Percentiles rank a stretch among this genome's conserved stretches.
Conservation (phyloP, 2,888 invertebrate genomes). For the Baronia brevicornis region DNA sequence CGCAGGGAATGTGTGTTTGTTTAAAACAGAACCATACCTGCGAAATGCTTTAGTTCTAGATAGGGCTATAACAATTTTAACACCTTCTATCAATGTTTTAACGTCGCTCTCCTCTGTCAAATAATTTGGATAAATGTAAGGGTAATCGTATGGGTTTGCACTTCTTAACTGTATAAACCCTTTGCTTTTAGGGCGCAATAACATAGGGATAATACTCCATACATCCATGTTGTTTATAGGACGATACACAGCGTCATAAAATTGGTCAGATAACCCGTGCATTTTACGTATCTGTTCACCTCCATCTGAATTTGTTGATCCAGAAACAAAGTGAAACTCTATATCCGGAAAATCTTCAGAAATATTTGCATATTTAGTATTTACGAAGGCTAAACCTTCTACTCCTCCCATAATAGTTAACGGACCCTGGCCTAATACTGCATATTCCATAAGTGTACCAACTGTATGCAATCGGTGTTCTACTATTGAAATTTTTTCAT, state of each 20-base stretch:
- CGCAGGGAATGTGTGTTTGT: slow-evolving; percentile 84
- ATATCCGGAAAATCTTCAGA: slow-evolving; percentile 91
- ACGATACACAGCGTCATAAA: slow-evolving; percentile 84
- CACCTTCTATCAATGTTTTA: slow-evolving; percentile 87
- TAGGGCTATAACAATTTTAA: slow-evolving; percentile 87
- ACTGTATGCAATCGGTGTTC: slow-evolving; percentile 86
- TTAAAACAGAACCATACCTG: slow-evolving; percentile 81
- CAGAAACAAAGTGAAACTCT: slow-evolving; percentile 91
- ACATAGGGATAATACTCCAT: slow-evolving; percentile 89
- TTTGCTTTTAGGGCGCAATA: slow-evolving; percentile 87
- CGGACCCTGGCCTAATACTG: slow-evolving; percentile 88
- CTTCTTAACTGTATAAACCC: slow-evolving; percentile 89
- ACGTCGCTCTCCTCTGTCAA: slow-evolving; percentile 86
- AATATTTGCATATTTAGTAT: slow-evolving; percentile 88
- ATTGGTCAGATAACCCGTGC: slow-evolving; percentile 83
- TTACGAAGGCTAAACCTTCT: slow-evolving; percentile 91
- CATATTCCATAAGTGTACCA: slow-evolving; percentile 88
- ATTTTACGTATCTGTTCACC: slow-evolving; percentile 87
- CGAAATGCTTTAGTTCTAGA: slow-evolving; percentile 86
- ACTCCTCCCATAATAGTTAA: slow-evolving; percentile 92
- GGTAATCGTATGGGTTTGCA: slow-evolving; percentile 90
- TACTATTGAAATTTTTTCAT: slow-evolving; percentile 85
- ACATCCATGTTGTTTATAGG: slow-evolving; percentile 85
- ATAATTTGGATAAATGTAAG: slow-evolving; percentile 94
- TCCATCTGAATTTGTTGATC: slow-evolving; percentile 90